Evolutionary conservation across 2,113 vertebrate genomes (phyloP).

Genomic region (Synchiropus splendidus): DNA sequence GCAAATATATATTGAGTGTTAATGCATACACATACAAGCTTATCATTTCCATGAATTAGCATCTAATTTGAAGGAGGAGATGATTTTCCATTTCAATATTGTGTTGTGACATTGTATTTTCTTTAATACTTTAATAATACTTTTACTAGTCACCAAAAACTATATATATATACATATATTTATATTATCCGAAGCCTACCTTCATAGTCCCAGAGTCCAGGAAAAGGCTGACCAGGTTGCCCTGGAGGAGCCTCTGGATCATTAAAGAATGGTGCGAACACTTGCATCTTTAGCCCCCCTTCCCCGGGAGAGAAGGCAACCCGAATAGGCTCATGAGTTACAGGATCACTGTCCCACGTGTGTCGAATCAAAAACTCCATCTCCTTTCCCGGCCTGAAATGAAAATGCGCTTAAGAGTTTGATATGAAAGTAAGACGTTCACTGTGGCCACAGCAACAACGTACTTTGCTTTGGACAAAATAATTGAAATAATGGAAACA

Average conservation of each 20-base stretch:
- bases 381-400: constrained; percentile 30
- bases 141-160: too few species aligned
- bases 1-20: too few species aligned
- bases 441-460: background rate
- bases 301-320: constrained; percentile 62
- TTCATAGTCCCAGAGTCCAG: constrained; percentile 83
- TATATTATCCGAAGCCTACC: constrained; percentile 49
- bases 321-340: constrained; percentile 68
- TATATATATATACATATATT: background rate
- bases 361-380: constrained; percentile 77
- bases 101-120: too few species aligned
- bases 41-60: too few species aligned
- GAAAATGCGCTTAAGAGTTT: background rate
- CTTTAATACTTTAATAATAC: too few species aligned
- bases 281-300: constrained; percentile 70
- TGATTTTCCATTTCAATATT: background rate
- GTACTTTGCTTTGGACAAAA: too few species aligned
- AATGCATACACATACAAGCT: too few species aligned
- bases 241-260: constrained; percentile 74
- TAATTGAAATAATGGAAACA: too few species aligned
- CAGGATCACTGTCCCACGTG: constrained; percentile 76
- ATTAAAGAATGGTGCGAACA: constrained; percentile 79
- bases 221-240: constrained; percentile 70
- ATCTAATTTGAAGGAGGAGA: background rate
- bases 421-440: background rate